Base-by-base conservation (phyloP, 1,140 invertebrate species). In the Archivesica marissinica region DNA sequence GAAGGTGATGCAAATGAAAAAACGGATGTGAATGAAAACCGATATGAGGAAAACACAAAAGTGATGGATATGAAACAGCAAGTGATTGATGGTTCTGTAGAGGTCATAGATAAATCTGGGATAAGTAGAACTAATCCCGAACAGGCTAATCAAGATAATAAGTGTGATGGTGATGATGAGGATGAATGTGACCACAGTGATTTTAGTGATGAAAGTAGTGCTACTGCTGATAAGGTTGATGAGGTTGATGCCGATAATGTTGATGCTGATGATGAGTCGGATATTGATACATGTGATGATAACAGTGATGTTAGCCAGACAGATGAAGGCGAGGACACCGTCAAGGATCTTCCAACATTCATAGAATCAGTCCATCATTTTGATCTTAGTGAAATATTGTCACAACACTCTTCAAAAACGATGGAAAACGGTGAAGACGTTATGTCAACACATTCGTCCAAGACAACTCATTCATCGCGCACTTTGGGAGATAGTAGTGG, bases 331-430 rank as follows among this genome's bases (percentile, higher is more conserved):
- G 61, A 59, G 15, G 68, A 68, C 52, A 68, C 54, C 0, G 38
- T 77, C 9, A 72, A 83, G 28, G 86, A 80, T 20, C 79, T 92
- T 15, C 90, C 92, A 11, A 91, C 91, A 44, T 80, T 76, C 66
- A 92, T 93, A 52, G 93, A 93, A 78, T 93, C 93, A 4, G 92
- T 93, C 50, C 93, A 93, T 75, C 85, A 47, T 11, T 88, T 89
- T 44, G 92, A 93, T 79, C 85, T 91, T 33, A 77, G 86, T 3
- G 92, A 92, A 70, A 92, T 92, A 28, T 78, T 93, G 11, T 93
- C 93, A 2, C 93, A 93, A 77, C 89, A 92, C 81, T 92, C 93
- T 25, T 85, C 89, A 11, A 86, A 89, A 30, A 92, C 89, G 0
- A 23, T 90, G 9, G 91, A 91, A 68, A 91, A 89, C 38, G 89